Evolutionary conservation across 2,797 vertebrate species (phyloP), one percentile per base, ranked within the genome.

Genomic region (Brotula barbata): DNA sequence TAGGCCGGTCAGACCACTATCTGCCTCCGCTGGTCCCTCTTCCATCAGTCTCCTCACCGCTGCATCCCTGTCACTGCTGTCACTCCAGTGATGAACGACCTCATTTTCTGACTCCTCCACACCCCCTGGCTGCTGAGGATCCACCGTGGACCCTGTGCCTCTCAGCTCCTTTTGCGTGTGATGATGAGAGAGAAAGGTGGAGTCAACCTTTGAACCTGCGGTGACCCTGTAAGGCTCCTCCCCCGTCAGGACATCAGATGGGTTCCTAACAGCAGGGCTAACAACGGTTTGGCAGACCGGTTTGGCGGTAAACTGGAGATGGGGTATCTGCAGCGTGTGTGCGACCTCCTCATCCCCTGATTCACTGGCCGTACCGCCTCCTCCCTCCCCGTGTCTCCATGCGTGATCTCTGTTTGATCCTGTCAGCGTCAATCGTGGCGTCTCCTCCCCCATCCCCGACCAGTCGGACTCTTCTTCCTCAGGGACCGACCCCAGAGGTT

Each of bases 391-490:
- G 36, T 72, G 74, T 62, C 74, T 84, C 89, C 89, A 90, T 6
- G 52, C 50, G n/a, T 73, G 83, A 63, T 53, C 53, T 59, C 74
- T 79, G 39, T 68, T 73, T 7, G 82, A 83, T 23, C 81, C 72
- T 16, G 57, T 86, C 21, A 81, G 28, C 31, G 75, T 44, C 53
- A 80, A 83, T n/a, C 53, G 71, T 9, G 88, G 86, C 12, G 60
- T 78, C 33, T 91, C 89, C 1, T 89, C 90, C 40, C 89, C 88
- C 22, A 87, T 74, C 76, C 92, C 90, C 16, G 91, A 92, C 91
- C 90, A 93, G 65, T 92, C 91, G 4, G 91, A 91, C 54, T 92
- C 91, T 58, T 88, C 89, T 57, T 92, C 91, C 67, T 92, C 91
- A 64, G 87, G 89, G 22, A 92, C 87, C 2, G 88, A 81, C 7